A percentile compares a stretch with the other conserved stretches of the same genome.
These are phyloP conservation scores for Podilymbus podiceps DNA, from an alignment of 2,113 vertebrate species.

Conservation along the genomic window DNA sequence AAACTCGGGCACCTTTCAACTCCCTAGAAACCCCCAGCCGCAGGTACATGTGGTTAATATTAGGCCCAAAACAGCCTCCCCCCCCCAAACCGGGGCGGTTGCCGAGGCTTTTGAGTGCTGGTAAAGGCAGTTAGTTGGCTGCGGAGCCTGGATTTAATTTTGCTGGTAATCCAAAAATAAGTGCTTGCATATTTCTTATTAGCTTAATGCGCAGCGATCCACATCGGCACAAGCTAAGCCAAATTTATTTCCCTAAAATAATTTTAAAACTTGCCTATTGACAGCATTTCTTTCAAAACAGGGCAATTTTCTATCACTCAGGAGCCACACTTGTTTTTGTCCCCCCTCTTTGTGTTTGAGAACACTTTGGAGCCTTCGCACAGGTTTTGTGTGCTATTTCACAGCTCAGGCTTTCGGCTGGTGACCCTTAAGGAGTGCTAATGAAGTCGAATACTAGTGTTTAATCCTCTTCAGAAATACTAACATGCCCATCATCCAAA, in stretches of 20 bases:
- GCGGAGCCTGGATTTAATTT: slow-evolving; percentile 96
- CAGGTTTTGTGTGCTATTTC: slow-evolving; percentile 52
- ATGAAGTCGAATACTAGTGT: slow-evolving; percentile 65
- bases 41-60: slow-evolving; percentile 95
- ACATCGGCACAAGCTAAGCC: slow-evolving; percentile 70
- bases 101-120: slow-evolving; percentile 62
- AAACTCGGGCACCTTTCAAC: slow-evolving; percentile 78
- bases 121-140: slow-evolving; percentile 74
- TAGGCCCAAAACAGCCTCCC: slow-evolving; percentile 66
- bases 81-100: slow-evolving; percentile 43
- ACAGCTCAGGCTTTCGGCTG: slow-evolving; percentile 47
- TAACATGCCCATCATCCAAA: slow-evolving; percentile 60
- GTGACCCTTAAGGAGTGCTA: slow-evolving; percentile 64
- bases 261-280: slow-evolving; percentile 64
- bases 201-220: slow-evolving; percentile 84
- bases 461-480: slow-evolving; percentile 70
- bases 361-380: slow-evolving; percentile 24
- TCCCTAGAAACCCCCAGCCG: slow-evolving; percentile 61
- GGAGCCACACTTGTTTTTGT: slow-evolving; percentile 65
- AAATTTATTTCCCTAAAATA: slow-evolving; percentile 72
- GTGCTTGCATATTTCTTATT: slow-evolving; percentile 90
- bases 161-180: slow-evolving; percentile 90
- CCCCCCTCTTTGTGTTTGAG: slow-evolving; percentile 37
- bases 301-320: slow-evolving; percentile 65
- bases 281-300: slow-evolving; percentile 65